Evolutionary conservation across 2,888 invertebrate genomes (phyloP), one percentile per base, ranked within the genome.

Genomic region (Cerastoderma edule): DNA sequence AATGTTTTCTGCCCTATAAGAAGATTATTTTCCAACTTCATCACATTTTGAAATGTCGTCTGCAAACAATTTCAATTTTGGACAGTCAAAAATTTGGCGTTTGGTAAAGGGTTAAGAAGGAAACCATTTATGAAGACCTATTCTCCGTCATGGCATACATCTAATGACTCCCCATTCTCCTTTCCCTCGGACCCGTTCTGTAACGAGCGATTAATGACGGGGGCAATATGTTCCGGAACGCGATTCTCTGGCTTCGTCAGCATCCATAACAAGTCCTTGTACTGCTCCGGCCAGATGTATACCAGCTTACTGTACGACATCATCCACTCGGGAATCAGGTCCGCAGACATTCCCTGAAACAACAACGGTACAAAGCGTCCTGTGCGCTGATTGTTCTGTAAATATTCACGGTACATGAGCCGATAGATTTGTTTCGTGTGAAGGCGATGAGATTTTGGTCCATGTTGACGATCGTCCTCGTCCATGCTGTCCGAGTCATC

Each of bases 221-320:
- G 69, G n/a, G 72, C 65, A 19, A 78, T 33, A 28, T 69, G 72
- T 24, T 79, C 75, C 2, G 78, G 78, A 16, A 83, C 84, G 16
- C 87, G 72, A 30, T 88, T 85, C 53, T 88, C 85, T 0, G 89
- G 89, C 68, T 88, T 87, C 16, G 88, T 88, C 35, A 90, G 79
- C 82, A 86, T 85, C 88, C 88, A 89, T n/a, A 89, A 68, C 44
- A 90, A 80, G 67, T 90, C 88, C 66, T 87, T 84, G 72, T 87
- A 89, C 73, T 90, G 87, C 0, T 75, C 67, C 0, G 89, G 89
- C 90, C 90, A 90, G n/a, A 64, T 67, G 67, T 89, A 89, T 33
- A 75, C 68, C 0, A 84, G 70, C 22, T 78, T 78, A 60, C 80
- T 83, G 35, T 78, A 66, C 4, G 75, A 50, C 32, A 78, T 64